These are phyloP conservation scores for Lasioglossum villosulum DNA, from an alignment of 2,888 invertebrate genomes.

Conservation along the genomic window DNA sequence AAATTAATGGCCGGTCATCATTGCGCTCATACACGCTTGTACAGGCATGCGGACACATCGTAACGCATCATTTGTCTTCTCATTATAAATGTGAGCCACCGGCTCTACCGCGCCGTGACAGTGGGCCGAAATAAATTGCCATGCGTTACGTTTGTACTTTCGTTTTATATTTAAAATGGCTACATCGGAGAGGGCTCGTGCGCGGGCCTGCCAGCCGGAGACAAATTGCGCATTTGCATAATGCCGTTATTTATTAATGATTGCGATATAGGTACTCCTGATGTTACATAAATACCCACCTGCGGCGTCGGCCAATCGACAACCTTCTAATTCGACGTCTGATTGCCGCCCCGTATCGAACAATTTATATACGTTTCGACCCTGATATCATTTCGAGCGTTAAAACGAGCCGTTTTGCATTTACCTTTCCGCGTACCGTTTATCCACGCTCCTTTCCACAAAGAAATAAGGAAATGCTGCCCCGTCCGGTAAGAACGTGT, in stretches of 20 bases:
- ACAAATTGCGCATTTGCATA: conserved; percentile 82
- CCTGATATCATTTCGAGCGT: conserved; percentile 32
- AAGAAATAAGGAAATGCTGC: conserved; percentile 4
- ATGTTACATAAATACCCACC: conserved; percentile 70
- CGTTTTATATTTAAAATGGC: conserved; percentile 81
- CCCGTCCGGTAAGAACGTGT: not conserved
- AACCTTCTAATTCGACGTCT: conserved; percentile 71
- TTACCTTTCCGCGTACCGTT: conserved; percentile 7
- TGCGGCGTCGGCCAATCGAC: conserved; percentile 69
- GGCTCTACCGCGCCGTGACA: conserved; percentile 70
- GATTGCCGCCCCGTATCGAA: conserved; percentile 43
- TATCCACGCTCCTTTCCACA: not conserved
- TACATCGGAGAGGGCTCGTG: conserved; percentile 55
- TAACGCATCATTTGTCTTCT: conserved; percentile 77
- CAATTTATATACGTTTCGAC: conserved; percentile 47
- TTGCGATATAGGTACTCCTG: conserved; percentile 66
- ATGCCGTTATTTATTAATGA: conserved; percentile 82
- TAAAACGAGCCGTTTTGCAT: conserved; percentile 6
- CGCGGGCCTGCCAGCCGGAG: conserved; percentile 67
- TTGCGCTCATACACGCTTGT: conserved; percentile 69
- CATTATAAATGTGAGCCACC: conserved; percentile 79
- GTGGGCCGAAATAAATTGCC: conserved; percentile 77
- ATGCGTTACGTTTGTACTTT: conserved; percentile 80
- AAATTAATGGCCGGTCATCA: conserved; percentile 74
- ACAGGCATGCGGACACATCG: conserved; percentile 65